Conservation (phyloP, 2,888 invertebrate species). For the Cephus pulcher region DNA sequence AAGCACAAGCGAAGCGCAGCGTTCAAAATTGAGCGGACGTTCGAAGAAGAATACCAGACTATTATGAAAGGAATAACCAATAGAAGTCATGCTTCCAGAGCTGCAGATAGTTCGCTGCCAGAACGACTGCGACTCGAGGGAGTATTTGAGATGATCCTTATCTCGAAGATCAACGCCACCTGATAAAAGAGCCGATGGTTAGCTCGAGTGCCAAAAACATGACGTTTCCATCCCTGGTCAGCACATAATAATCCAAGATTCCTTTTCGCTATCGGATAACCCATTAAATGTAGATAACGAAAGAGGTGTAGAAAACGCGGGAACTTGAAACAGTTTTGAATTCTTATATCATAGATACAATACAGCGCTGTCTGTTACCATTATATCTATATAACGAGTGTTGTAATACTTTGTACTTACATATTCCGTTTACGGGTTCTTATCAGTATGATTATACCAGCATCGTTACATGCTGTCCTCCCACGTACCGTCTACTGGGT, state of each 20-base stretch:
- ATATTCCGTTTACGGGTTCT: neutral
- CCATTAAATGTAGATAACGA: neutral
- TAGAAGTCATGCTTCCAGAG: neutral
- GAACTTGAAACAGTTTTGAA: neutral
- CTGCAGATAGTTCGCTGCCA: neutral
- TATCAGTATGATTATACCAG: neutral
- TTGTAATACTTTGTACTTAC: neutral
- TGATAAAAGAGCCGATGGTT: neutral
- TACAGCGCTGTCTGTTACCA: neutral
- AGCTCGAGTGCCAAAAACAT: neutral
- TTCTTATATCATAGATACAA: neutral
- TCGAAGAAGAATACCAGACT: neutral
- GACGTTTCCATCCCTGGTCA: neutral
- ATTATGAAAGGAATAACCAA: neutral
- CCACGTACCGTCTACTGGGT: neutral
- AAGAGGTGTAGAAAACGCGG: neutral
- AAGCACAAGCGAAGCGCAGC: neutral
- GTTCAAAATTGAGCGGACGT: neutral
- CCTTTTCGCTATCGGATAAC: neutral
- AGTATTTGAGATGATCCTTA: neutral
- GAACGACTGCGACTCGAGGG: neutral
- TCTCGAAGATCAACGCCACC: neutral
- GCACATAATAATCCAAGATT: neutral
- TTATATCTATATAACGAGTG: neutral
- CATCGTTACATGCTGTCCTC: neutral